phyloP scores from a whole-genome alignment of 2,888 invertebrate species.

The Cheilosia scutellata region DNA sequence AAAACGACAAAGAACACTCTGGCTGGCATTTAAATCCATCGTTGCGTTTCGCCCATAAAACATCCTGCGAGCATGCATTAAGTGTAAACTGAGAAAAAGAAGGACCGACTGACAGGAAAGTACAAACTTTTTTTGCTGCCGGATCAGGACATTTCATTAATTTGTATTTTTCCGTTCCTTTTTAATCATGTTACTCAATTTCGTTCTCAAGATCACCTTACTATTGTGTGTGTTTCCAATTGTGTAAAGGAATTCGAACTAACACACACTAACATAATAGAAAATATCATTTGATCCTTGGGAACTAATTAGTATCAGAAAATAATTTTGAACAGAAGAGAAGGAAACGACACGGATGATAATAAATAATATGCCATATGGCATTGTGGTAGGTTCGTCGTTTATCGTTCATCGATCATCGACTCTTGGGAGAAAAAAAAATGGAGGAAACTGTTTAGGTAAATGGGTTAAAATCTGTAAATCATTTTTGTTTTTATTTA shows the following conservation, averaged over 20 bases:
- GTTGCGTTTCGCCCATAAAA: slow-evolving; percentile 44
- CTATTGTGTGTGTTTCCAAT: slow-evolving; percentile 9
- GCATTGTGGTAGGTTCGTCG: slow-evolving; percentile 67
- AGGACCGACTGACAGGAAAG: slow-evolving; percentile 45
- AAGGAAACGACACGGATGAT: slow-evolving; percentile 55
- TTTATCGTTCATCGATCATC: slow-evolving; percentile 44
- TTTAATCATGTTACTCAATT: slow-evolving; percentile 24
- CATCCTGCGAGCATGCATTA: slow-evolving; percentile 59
- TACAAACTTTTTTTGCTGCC: slow-evolving; percentile 23
- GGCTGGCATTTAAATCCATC: slow-evolving; percentile 52
- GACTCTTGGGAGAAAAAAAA: slow-evolving; percentile 4
- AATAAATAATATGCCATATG: slow-evolving; percentile 47
- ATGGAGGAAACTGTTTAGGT: background rate
- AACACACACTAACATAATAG: background rate
- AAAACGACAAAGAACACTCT: slow-evolving; percentile 28
- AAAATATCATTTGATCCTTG: slow-evolving; percentile 58
- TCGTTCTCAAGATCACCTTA: slow-evolving; percentile 30
- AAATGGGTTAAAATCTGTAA: background rate
- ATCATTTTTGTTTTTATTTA: no score
- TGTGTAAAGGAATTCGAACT: background rate
- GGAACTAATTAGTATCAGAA: slow-evolving; percentile 68
- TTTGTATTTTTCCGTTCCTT: slow-evolving; percentile 21
- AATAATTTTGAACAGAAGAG: slow-evolving; percentile 10
- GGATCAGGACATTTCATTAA: slow-evolving; percentile 73
- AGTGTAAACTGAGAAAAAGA: slow-evolving; percentile 45